Base-by-base conservation (phyloP, 2,797 vertebrate genomes). In the Melanotaenia parkinsoni region DNA sequence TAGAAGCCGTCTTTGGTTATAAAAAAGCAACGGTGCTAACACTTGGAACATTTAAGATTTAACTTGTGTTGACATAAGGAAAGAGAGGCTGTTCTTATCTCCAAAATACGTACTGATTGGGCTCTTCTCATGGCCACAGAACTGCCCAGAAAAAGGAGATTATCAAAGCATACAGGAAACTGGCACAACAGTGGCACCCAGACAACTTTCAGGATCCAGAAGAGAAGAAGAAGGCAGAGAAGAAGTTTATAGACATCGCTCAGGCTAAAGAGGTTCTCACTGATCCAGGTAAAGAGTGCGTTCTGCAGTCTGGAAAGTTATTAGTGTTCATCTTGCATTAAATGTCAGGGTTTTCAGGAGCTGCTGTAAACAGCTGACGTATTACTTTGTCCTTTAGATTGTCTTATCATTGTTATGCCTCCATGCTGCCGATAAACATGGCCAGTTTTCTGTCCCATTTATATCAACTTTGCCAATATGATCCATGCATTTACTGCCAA, bases 261-360 rank as follows among this genome's bases (percentile, higher is more conserved):
- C 97, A 97, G 90, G 98, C 98, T 78, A 99, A 99, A 91, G 98
- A 99, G 93, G 98, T 99, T 62, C 96, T 99, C 61, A 98, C 97
- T 6, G 95, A 99, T 86, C 97, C 98, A 93, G 98, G 98, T 99
- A 91, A 3, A 8, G 24, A 47, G 24, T 20, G 14, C 13, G 5
- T 28, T 63, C 43, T 59, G 40, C 60, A 57, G 59, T 24, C 7
- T 26, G 43, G 45, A 20, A 62, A 62, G 64, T 53, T 70, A 38
- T 67, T 66, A 32, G 50, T 75, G 45, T 20, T 59, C n/a, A 71
- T 75, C 60, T 60, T 24, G 16, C 50, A 18, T 58, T 51, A 76
- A 80, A 85, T 80, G 72, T 72, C 70, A 73, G 58, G 28, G n/a
- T 60, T 68, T 72, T 12, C 59, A 68, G 77, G 63, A 62, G 58